A percentile compares a stretch with the other conserved stretches of the same genome.
Evolutionary conservation across 2,888 invertebrate genomes (phyloP).

Genomic region (Bombyx huttoni): DNA sequence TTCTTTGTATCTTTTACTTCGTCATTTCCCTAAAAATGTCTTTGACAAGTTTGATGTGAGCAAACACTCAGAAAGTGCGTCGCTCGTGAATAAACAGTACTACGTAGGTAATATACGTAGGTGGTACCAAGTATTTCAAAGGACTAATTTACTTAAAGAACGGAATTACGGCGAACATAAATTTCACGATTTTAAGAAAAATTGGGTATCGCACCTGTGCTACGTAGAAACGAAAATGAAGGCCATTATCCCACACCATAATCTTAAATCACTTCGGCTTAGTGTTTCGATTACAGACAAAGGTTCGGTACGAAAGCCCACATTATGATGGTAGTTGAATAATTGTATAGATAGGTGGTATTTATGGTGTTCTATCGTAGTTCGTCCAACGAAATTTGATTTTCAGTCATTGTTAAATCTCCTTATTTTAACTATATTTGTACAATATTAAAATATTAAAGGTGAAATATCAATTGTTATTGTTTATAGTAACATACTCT

Average conservation of each 20-base stretch:
- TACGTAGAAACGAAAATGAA: conserved; percentile 53
- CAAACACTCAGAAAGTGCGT: conserved; percentile 11
- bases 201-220: conserved; percentile 54
- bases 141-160: conserved; percentile 28
- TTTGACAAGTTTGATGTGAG: background rate
- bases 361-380: conserved; percentile 30
- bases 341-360: conserved; percentile 66
- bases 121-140: conserved; percentile 10
- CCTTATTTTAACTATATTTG: too few species aligned
- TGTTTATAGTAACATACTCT: too few species aligned
- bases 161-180: conserved; percentile 36
- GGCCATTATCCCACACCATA: conserved; percentile 67
- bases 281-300: conserved; percentile 70
- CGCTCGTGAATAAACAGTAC: conserved; percentile 8
- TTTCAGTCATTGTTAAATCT: too few species aligned
- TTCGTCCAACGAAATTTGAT: too few species aligned
- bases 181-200: conserved; percentile 53
- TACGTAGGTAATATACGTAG: conserved; percentile 6
- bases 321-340: conserved; percentile 68
- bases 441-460: too few species aligned
- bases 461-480: too few species aligned
- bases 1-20: background rate
- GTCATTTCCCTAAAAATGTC: background rate
- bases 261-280: conserved; percentile 70
- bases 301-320: conserved; percentile 60